These are phyloP conservation scores for Pogona vitticeps DNA, from an alignment of 2,113 vertebrate species.

Conservation along the genomic window DNA sequence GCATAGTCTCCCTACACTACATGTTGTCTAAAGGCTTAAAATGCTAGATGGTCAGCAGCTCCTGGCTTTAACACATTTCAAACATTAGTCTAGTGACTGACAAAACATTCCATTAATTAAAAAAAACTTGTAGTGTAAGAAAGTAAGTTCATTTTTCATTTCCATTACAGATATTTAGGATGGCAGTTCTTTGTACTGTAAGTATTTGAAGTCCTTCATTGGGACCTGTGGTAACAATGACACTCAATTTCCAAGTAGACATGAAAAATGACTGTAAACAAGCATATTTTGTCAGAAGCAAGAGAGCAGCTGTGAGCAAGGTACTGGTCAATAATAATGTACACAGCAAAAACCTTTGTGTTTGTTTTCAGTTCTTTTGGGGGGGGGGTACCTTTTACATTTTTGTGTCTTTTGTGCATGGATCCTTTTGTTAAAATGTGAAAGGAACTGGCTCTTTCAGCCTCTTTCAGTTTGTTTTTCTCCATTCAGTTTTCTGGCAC, in stretches of 20 bases:
- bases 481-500: too few species aligned
- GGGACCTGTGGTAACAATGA: neutral
- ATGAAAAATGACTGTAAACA: neutral
- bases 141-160: neutral
- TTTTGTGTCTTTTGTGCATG: too few species aligned
- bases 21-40: slow-evolving; percentile 3
- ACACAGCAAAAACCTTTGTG: too few species aligned
- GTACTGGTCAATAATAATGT: too few species aligned
- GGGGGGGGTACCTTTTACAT: too few species aligned
- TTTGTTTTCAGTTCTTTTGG: too few species aligned
- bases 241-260: neutral
- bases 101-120: neutral
- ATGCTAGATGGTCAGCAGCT: neutral
- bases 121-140: neutral
- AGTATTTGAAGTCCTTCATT: neutral
- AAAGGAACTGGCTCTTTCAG: too few species aligned
- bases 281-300: neutral
- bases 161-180: neutral
- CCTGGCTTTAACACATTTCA: neutral
- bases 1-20: slow-evolving; percentile 33
- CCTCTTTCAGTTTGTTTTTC: too few species aligned
- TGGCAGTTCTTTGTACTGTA: neutral
- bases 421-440: too few species aligned
- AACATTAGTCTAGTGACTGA: neutral
- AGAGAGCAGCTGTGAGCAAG: neutral